phyloP scores from a whole-genome alignment of 2,797 vertebrate genomes.

The Hybognathus amarus region DNA sequence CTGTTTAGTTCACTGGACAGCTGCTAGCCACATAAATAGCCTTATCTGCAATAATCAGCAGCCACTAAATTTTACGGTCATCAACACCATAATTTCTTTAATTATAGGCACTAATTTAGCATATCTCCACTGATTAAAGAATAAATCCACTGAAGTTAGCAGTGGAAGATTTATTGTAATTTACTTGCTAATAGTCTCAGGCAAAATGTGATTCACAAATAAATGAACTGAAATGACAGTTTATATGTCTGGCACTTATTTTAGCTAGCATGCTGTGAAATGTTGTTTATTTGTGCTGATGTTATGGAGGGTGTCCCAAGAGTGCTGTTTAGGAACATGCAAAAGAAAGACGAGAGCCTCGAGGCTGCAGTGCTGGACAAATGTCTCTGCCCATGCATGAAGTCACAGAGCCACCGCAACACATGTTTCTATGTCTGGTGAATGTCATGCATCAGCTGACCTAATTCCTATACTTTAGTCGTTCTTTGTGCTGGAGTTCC shows the following conservation, averaged over 20 bases:
- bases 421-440: constrained; percentile 60
- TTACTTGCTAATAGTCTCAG: constrained; percentile 15
- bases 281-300: constrained; percentile 70
- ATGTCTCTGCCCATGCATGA: constrained; percentile 48
- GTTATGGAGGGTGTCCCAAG: constrained; percentile 66
- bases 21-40: background rate
- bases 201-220: constrained; percentile 51
- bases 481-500: constrained; percentile 13
- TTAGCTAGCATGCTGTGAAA: constrained; percentile 59
- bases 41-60: constrained; percentile 11
- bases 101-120: constrained; percentile 4
- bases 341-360: constrained; percentile 48
- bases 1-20: background rate
- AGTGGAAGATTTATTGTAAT: constrained; percentile 21
- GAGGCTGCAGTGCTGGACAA: constrained; percentile 25
- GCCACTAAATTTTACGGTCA: background rate
- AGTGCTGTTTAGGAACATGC: constrained; percentile 68
- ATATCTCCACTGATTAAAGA: constrained; percentile 13
- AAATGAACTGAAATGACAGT: constrained; percentile 37
- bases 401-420: constrained; percentile 48
- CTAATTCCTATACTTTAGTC: constrained; percentile 50
- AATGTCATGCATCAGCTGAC: constrained; percentile 54
- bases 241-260: constrained; percentile 32
- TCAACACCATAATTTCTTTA: background rate
- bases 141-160: constrained; percentile 3